phyloP scores from a whole-genome alignment of 1,140 invertebrate genomes.

The Chrysomallon squamiferum region DNA sequence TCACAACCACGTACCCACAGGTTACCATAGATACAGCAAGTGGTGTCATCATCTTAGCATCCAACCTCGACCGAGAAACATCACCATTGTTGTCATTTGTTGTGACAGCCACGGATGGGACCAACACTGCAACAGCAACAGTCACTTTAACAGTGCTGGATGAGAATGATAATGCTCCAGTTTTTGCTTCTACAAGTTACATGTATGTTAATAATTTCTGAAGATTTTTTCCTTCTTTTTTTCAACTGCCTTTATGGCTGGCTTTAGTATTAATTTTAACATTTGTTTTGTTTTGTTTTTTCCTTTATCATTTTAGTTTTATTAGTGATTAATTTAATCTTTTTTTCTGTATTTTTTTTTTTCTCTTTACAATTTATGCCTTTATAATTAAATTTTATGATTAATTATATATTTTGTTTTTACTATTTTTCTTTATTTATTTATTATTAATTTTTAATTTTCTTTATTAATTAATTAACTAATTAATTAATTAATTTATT shows the following conservation, averaged over 20 bases:
- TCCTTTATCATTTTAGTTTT: no score
- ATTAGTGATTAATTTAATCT: background rate
- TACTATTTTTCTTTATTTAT: no score
- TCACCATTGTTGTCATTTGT: conserved; percentile 19
- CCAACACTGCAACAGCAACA: conserved; percentile 26
- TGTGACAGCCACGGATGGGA: conserved; percentile 35
- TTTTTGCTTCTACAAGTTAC: conserved; percentile 25
- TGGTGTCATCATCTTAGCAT: conserved; percentile 26
- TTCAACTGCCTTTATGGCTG: background rate
- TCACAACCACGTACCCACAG: conserved; percentile 18
- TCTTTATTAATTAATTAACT: no score
- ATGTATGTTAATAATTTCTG: conserved; percentile 15
- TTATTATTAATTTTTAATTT: no score
- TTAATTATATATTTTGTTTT: no score
- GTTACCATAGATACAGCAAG: conserved; percentile 26
- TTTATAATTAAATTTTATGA: no score
- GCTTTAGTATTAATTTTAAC: background rate
- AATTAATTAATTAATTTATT: no score
- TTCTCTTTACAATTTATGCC: background rate
- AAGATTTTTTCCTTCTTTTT: background rate
- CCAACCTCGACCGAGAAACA: conserved; percentile 38
- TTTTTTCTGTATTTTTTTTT: background rate
- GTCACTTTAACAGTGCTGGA: conserved; percentile 35
- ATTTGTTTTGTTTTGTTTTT: background rate
- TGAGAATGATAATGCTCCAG: conserved; percentile 40